These are phyloP conservation scores for Eledona agricola DNA, from an alignment of 2,888 invertebrate genomes.

Conservation along the genomic window DNA sequence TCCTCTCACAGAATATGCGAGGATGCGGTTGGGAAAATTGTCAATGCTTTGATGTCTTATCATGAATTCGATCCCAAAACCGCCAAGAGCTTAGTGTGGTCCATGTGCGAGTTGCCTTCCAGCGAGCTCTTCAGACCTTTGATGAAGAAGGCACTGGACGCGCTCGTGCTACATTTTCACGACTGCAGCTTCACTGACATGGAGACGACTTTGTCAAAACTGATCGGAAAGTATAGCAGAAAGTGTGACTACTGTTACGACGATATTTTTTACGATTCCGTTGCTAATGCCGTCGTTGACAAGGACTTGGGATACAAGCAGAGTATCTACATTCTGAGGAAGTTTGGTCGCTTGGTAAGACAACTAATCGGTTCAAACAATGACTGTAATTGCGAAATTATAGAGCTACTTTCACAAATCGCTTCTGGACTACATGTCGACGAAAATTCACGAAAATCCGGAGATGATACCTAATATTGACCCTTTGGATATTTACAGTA, in stretches of 20 bases:
- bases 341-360: slow-evolving; percentile 69
- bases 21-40: slow-evolving; percentile 65
- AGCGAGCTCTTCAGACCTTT: slow-evolving; percentile 63
- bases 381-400: no score
- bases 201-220: slow-evolving; percentile 64
- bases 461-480: slow-evolving; percentile 60
- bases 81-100: slow-evolving; percentile 65
- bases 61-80: slow-evolving; percentile 59
- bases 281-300: slow-evolving; percentile 65
- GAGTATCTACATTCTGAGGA: slow-evolving; percentile 64
- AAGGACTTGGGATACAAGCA: slow-evolving; percentile 66
- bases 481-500: slow-evolving; percentile 61
- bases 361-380: no score
- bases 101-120: slow-evolving; percentile 65
- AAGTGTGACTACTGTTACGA: slow-evolving; percentile 69
- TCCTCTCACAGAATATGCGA: slow-evolving; percentile 65
- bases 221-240: slow-evolving; percentile 62
- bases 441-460: slow-evolving; percentile 62
- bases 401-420: slow-evolving; percentile 69
- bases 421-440: slow-evolving; percentile 68
- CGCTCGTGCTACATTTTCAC: slow-evolving; percentile 63
- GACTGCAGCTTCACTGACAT: slow-evolving; percentile 64
- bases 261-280: slow-evolving; percentile 68
- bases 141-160: slow-evolving; percentile 65
- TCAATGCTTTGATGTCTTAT: slow-evolving; percentile 63